Base-by-base conservation (phyloP, 2,113 vertebrate species). In the Tetraodon nigroviridis region DNA sequence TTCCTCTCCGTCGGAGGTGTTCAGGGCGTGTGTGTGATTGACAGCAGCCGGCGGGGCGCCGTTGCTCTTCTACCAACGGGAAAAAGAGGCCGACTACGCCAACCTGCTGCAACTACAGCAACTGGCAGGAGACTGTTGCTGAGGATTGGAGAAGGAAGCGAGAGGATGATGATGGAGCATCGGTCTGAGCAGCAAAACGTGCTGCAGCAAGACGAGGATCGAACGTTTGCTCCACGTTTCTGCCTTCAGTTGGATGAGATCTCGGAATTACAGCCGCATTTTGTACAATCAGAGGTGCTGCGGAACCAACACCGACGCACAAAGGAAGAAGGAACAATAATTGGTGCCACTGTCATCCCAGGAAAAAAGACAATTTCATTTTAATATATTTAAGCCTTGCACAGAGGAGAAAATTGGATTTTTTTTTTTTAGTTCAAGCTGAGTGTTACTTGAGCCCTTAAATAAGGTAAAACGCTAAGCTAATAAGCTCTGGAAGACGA, bases 11-110 rank as follows among this genome's bases (percentile, higher is more conserved):
- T 21, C 3, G 40, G 40, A 19, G 20, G 7, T 24, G 16, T 32
- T 41, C 11, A 32, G 29, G 55, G 29, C 18, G 40, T 60, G 58
- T 18, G 48, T 42, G 40, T 61, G 59, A 61, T 19, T 61, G 58
- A 51, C 58, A 42, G 48, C 47, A 41, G 58, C 58, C 41, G 48
- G 15, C 5, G n/a, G 47, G 15, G 19, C 42, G 6, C 27, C 1
- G 37, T 11, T 1, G 32, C 15, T 4, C 32, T 42, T 24, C 7
- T 37, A 61, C 58, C 17, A 6, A 2, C 6, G 32, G 58, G 58
- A 61, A 41, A 10, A 2, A 51, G 48, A 15, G 4, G 22, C 20
- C 19, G 18, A 24, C 15, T 57, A 57, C 24, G 52, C 37, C 24
- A 27, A 61, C 21, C 4, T 21, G 46, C 24, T 59, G 57, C 20